Conservation (phyloP, 2,113 vertebrate genomes). For the Etheostoma spectabile region DNA sequence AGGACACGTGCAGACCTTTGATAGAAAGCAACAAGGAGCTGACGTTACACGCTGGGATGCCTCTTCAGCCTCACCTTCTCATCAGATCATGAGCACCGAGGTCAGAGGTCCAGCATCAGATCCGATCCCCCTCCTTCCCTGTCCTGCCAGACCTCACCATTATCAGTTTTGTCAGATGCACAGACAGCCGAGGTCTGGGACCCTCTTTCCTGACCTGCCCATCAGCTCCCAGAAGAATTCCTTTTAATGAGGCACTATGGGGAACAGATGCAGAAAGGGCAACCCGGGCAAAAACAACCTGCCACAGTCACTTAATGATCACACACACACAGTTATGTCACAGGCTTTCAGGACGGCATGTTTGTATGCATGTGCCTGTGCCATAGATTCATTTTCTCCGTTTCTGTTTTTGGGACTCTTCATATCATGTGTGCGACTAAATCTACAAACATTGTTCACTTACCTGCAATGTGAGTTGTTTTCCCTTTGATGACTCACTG, state of each 20-base stretch:
- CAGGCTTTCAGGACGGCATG: slow-evolving; percentile 11
- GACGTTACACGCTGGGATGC: slow-evolving; percentile 32
- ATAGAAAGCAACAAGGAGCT: slow-evolving; percentile 6
- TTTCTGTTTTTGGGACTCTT: slow-evolving; percentile 36
- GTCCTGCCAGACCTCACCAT: slow-evolving; percentile 67
- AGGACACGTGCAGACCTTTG: neutral
- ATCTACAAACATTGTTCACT: slow-evolving; percentile 10
- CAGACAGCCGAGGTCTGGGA: slow-evolving; percentile 70
- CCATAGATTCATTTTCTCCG: slow-evolving; percentile 2
- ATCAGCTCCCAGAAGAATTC: slow-evolving; percentile 73
- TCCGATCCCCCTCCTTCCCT: neutral
- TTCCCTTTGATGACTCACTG: slow-evolving; percentile 41
- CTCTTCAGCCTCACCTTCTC: slow-evolving; percentile 29
- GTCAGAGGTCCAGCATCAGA: slow-evolving; percentile 56
- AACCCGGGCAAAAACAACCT: slow-evolving; percentile 76
- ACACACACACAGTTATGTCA: slow-evolving; percentile 65
- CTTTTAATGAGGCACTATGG: slow-evolving; percentile 78
- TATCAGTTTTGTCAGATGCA: slow-evolving; percentile 80
- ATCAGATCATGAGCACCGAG: slow-evolving; percentile 57
- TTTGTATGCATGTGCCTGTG: slow-evolving; percentile 16
- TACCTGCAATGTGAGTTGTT: slow-evolving; percentile 3
- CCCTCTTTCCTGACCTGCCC: slow-evolving; percentile 72
- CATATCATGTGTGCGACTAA: slow-evolving; percentile 14
- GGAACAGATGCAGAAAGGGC: slow-evolving; percentile 79
- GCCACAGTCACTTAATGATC: slow-evolving; percentile 78